Conservation (phyloP, 1,140 invertebrate species). For the Penaeus indicus region DNA sequence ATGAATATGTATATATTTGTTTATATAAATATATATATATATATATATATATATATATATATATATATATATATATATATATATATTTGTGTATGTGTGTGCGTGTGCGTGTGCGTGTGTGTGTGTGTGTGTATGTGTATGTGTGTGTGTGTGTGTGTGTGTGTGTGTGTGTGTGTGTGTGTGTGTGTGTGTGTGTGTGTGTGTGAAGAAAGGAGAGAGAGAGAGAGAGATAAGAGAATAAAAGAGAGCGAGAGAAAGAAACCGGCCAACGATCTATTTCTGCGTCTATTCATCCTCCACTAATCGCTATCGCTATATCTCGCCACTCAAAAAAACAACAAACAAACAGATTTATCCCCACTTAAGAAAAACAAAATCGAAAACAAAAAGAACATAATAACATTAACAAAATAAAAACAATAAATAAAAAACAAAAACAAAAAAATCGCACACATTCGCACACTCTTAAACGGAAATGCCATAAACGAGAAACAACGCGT, state of each 20-base stretch:
- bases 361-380: no score
- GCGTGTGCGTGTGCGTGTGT: neutral
- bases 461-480: no score
- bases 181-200: neutral
- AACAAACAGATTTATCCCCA: no score
- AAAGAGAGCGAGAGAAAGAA: neutral
- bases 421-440: no score
- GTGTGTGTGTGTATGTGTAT: neutral
- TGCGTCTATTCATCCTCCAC: no score
- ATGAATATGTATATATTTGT: neutral
- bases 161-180: neutral
- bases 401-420: no score
- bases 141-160: slow-evolving; percentile 14
- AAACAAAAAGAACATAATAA: no score
- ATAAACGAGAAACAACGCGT: no score
- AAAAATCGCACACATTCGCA: no score
- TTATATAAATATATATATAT: neutral
- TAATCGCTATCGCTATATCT: no score
- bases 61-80: slow-evolving; percentile 8
- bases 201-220: neutral
- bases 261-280: no score
- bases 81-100: neutral
- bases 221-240: neutral
- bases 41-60: neutral
- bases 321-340: no score